Base-by-base conservation (phyloP, 2,888 invertebrate genomes). In the Adineta ricciae region DNA sequence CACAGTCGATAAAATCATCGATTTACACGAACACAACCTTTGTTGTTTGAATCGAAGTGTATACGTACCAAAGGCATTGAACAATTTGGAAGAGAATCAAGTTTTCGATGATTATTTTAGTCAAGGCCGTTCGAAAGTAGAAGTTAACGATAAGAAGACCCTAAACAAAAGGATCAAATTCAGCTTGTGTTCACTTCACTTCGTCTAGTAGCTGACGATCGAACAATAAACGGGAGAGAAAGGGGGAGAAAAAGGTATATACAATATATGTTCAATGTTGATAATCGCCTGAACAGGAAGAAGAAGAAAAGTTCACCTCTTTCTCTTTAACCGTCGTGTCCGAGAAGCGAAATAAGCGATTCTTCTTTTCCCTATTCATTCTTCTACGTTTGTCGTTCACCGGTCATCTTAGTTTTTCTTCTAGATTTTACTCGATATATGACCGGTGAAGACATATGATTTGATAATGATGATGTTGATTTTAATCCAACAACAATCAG, bases 301-400 rank as follows among this genome's bases (percentile, higher is more conserved):
- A 64, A 64, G 64, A 64, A 32, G 64, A 64, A 64, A 64, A 64
- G 64, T 64, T 64, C 64, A 64, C 64, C 64, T 64, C 64, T 64
- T 64, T 64, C 64, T 64, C 64, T 64, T 32, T 24, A 64, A 64
- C 32, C 64, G 32, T 64, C 64, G 64, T 64, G 64, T 64, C 64
- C 64, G 64, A 64, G 64, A 64, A 64, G 64, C 64, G 64, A 64
- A 64, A 64, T 64, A 64, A 52, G 32, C 32, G 32, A 32, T 64
- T 64, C 64, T 64, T 64, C 64, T 64, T 64, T 64, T 64, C 64
- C 64, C 64, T 64, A 27, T 64, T 27, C 27, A 64, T 64, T 32
- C 19, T 32, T 64, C 32, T 8, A 46, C 64, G 64, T 64, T 27
- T 64, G 32, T 64, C 64, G 64, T 64, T 5, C 64, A 64, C 27